Evolutionary conservation across 1,140 invertebrate species (phyloP), one percentile per base, ranked within the genome.

Genomic region (Mamestra configurata): DNA sequence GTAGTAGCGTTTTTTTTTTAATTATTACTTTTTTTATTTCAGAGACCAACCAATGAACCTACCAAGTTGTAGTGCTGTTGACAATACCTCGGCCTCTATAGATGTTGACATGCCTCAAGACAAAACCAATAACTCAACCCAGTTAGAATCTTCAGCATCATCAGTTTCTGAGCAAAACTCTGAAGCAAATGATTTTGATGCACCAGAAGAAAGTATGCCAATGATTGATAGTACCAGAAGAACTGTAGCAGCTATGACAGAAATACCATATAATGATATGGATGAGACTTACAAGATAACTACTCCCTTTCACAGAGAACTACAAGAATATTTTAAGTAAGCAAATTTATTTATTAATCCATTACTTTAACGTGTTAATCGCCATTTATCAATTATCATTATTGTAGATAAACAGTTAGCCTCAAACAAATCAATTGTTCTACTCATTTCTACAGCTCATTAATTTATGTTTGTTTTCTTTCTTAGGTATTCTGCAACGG

Each of bases 321-420:
- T 90, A 40, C 84, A 88, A 73, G 89, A 93, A 22, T 90, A 86
- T 84, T 85, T 90, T 46, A 88, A 85, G 90, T 91, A 75, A 77
- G 84, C 75, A 49, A 7, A 11, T 20, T n/a, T 68, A 68, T n/a
- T 35, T 35, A 61, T 8, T 35, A n/a, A n/a, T n/a, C n/a, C n/a
- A n/a, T n/a, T n/a, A n/a, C n/a, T n/a, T n/a, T n/a, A n/a, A n/a
- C n/a, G n/a, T n/a, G n/a, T n/a, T n/a, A n/a, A n/a, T n/a, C n/a
- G n/a, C n/a, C n/a, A n/a, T n/a, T n/a, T n/a, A n/a, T n/a, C n/a
- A n/a, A n/a, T n/a, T n/a, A n/a, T n/a, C n/a, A n/a, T n/a, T n/a
- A n/a, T n/a, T n/a, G n/a, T n/a, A n/a, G n/a, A n/a, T n/a, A n/a
- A n/a, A n/a, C n/a, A n/a, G n/a, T n/a, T n/a, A n/a, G n/a, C n/a